A percentile compares a stretch with the other conserved stretches of the same genome.
Evolutionary conservation across 2,113 vertebrate species (phyloP).

Genomic region (Erinaceus europaeus): DNA sequence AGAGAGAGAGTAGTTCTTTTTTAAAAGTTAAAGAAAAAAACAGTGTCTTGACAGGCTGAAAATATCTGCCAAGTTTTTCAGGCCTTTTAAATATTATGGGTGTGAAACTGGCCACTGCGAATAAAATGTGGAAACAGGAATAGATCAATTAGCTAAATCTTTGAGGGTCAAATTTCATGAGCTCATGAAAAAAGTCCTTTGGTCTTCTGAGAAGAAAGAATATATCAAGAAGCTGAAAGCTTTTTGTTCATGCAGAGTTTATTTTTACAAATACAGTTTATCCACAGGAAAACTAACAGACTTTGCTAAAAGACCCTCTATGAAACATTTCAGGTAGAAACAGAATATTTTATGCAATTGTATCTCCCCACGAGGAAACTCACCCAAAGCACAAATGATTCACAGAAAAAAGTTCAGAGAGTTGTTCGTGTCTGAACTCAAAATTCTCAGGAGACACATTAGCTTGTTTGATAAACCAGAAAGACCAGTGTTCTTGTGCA

Average conservation of each 20-base stretch:
- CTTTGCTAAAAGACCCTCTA: conserved; percentile 30
- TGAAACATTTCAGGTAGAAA: conserved; percentile 41
- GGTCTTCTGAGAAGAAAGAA: conserved; percentile 34
- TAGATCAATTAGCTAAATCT: conserved; percentile 52
- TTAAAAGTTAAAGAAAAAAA: background rate
- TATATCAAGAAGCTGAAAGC: conserved; percentile 2
- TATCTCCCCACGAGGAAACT: conserved; percentile 24
- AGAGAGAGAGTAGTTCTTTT: background rate
- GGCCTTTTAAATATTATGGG: conserved; percentile 37
- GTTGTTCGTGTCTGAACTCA: conserved; percentile 77
- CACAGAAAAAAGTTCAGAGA: conserved; percentile 63
- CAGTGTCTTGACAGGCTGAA: background rate
- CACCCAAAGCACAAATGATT: conserved; percentile 69
- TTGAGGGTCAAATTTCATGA: conserved; percentile 59
- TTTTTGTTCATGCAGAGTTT: conserved; percentile 45
- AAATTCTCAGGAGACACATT: conserved; percentile 76
- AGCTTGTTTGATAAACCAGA: conserved; percentile 80
- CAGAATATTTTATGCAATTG: background rate
- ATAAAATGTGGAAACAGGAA: conserved; percentile 59
- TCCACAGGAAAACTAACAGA: background rate
- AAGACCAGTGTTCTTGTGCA: conserved; percentile 72
- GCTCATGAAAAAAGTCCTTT: conserved; percentile 23
- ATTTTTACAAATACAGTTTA: conserved; percentile 40
- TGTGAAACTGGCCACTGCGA: conserved; percentile 50
- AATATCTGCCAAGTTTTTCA: conserved; percentile 27